Base-by-base conservation (phyloP, 2,888 invertebrate genomes). In the Chloroclysta siterata region DNA sequence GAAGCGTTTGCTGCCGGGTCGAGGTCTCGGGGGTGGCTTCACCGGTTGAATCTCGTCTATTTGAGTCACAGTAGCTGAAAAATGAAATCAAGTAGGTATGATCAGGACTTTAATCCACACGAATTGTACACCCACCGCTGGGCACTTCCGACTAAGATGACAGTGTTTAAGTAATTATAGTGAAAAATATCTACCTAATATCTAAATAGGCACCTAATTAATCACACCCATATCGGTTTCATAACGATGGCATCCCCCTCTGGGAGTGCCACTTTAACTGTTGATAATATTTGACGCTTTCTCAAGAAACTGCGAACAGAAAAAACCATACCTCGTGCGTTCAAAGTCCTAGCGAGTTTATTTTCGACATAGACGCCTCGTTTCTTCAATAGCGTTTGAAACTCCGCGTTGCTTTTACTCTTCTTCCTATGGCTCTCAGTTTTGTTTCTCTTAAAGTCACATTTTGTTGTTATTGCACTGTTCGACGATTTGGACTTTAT, bases 351-450 rank as follows among this genome's bases (percentile, higher is more conserved):
- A 0, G 72, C 71, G 0, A 59, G 3, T 48, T 82, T 85, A 42
- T 84, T 87, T 58, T 86, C 88, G 0, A 89, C 89, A 33, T 89
- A 89, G 0, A 89, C 81, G 0, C 89, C 88, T 1, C 88, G 72
- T 48, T 84, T 88, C 64, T 86, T 89, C 1, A 75, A 39, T 0
- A 70, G 47, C 0, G 73, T 72, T 14, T 75, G 77, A 22, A 88
- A 77, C 13, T 81, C 79, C 0, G 70, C 81, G 13, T 72, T 82
- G 17, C 87, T 87, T 1, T 68, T 59, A 0, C 73, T 79, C 4
- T 78, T 83, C 50, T 82, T 84, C 0, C 81, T 70, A 2, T 63
- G 67, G 2, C 61, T 68, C 0, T 68, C 63, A 0, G 0, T 59
- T 63, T 44, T 74, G 11, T 59, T 53, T 22, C 44, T 53, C 3